A percentile compares a stretch with the other conserved stretches of the same genome.
Conservation (phyloP, 1,140 invertebrate species). For the Bicyclus anynana region DNA sequence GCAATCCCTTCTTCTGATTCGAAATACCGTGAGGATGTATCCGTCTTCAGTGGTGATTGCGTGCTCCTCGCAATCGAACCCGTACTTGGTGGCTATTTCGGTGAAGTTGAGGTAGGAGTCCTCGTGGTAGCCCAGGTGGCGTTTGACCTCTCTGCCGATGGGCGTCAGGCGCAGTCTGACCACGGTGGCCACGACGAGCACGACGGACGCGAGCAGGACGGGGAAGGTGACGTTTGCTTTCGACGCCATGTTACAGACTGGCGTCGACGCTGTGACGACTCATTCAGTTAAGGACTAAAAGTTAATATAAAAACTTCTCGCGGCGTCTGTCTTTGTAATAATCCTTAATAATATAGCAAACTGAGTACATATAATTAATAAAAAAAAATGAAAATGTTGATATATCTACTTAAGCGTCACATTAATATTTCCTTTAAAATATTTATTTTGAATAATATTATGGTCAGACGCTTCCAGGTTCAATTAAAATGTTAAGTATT, state of each 20-base stretch:
- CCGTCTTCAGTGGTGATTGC: conserved; percentile 69
- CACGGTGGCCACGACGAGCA: conserved; percentile 24
- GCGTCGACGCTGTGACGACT: background rate
- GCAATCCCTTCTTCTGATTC: conserved; percentile 52
- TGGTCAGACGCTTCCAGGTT: too few species aligned
- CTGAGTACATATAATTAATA: too few species aligned
- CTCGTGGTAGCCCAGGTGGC: conserved; percentile 25
- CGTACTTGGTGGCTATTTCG: conserved; percentile 31
- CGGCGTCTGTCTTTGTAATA: background rate
- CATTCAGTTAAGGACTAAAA: background rate
- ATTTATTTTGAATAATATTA: too few species aligned
- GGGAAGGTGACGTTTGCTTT: conserved; percentile 36
- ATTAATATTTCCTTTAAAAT: too few species aligned
- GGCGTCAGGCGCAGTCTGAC: conserved; percentile 11
- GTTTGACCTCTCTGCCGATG: conserved; percentile 30
- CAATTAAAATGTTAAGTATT: too few species aligned
- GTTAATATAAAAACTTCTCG: background rate
- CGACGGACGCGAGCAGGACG: conserved; percentile 23
- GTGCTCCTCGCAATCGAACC: conserved; percentile 44
- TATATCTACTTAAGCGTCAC: too few species aligned
- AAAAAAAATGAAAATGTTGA: too few species aligned
- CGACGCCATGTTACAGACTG: conserved; percentile 45
- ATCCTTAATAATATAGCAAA: background rate
- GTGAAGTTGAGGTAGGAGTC: conserved; percentile 43
- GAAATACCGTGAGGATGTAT: conserved; percentile 70